phyloP scores from a whole-genome alignment of 2,113 vertebrate species.

The Eublepharis macularius region DNA sequence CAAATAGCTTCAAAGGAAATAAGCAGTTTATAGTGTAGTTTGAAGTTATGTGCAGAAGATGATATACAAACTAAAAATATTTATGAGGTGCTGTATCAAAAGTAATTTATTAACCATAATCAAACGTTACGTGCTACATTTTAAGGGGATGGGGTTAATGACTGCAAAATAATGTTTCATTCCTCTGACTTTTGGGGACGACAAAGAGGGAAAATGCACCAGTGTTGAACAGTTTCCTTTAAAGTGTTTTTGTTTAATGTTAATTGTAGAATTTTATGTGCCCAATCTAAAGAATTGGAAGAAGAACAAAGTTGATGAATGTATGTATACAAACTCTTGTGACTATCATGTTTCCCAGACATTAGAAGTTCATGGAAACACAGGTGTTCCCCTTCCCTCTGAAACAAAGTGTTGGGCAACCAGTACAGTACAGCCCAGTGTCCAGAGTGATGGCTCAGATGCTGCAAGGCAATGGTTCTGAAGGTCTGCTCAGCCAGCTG shows the following conservation, averaged over 20 bases:
- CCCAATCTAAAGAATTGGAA: background rate
- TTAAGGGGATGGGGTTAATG: background rate
- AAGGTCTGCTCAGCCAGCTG: too few relatives aligned
- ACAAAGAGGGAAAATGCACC: accelerated
- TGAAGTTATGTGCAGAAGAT: conserved; percentile 22
- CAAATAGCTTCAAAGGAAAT: conserved; percentile 5
- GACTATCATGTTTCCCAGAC: too few relatives aligned
- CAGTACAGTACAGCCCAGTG: background rate
- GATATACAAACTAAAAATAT: conserved; percentile 28
- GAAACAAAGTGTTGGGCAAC: background rate
- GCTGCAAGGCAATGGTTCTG: too few relatives aligned
- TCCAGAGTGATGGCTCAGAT: background rate
- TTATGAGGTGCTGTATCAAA: conserved; percentile 47
- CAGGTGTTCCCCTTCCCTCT: background rate
- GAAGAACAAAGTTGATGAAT: background rate
- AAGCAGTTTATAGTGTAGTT: conserved; percentile 8
- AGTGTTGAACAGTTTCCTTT: background rate
- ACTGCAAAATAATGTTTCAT: background rate
- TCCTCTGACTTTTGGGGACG: conserved; percentile 16
- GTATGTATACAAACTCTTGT: background rate
- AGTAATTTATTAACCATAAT: conserved; percentile 29
- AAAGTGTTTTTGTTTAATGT: background rate
- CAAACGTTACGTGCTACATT: background rate
- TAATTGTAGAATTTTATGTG: background rate
- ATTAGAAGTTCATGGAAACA: background rate